phyloP scores from a whole-genome alignment of 2,888 invertebrate species.

The Prenolepis imparis region DNA sequence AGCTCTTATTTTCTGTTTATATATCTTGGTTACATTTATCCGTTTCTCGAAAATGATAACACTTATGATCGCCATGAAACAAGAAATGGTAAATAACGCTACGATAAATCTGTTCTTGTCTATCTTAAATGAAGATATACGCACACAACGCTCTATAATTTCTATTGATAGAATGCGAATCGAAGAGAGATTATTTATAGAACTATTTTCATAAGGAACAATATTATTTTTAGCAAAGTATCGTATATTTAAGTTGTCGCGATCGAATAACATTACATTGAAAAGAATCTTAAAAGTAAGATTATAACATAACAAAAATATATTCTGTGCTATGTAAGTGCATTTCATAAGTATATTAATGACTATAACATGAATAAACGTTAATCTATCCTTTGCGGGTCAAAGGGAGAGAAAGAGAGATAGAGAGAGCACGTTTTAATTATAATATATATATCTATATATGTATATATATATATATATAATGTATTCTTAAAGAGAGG shows the following conservation, averaged over 20 bases:
- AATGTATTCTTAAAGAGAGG: slow-evolving; percentile 35
- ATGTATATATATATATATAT: too few species aligned
- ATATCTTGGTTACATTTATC: neutral
- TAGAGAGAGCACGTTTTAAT: slow-evolving; percentile 47
- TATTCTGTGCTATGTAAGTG: slow-evolving; percentile 8
- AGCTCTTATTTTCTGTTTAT: slow-evolving; percentile 2
- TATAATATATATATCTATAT: too few species aligned
- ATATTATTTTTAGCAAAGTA: slow-evolving; percentile 27
- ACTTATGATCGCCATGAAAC: neutral
- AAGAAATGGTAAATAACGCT: neutral
- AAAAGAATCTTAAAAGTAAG: neutral
- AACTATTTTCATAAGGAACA: slow-evolving; percentile 44
- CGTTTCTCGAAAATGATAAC: neutral
- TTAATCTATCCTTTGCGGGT: slow-evolving; percentile 72
- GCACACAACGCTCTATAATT: slow-evolving; percentile 4
- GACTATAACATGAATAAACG: slow-evolving; percentile 25
- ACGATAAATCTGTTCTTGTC: neutral
- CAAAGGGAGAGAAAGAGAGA: slow-evolving; percentile 61
- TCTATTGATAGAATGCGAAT: slow-evolving; percentile 7
- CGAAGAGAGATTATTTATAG: slow-evolving; percentile 1
- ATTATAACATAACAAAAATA: slow-evolving; percentile 19
- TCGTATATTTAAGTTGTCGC: slow-evolving; percentile 18
- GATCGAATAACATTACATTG: slow-evolving; percentile 14
- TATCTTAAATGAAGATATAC: neutral
- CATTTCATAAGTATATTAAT: slow-evolving; percentile 7